phyloP scores from a whole-genome alignment of 2,113 vertebrate genomes.

The Marmota monax region DNA sequence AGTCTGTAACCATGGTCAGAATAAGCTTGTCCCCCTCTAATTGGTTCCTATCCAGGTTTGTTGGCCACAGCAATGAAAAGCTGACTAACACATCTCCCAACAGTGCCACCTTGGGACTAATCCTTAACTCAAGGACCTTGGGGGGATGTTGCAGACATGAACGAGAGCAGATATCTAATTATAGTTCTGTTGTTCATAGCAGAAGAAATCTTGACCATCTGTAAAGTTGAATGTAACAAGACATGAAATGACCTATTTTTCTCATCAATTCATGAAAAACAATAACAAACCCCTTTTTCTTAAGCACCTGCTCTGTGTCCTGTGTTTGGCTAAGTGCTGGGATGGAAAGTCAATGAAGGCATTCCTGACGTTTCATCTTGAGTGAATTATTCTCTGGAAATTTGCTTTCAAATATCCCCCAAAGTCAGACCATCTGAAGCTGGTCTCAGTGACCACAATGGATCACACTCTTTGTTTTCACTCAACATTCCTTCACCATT shows the following conservation, averaged over 20 bases:
- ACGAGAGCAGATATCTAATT: background rate
- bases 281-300: background rate
- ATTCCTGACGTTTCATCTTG: slow-evolving; percentile 18
- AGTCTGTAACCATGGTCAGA: too few species aligned
- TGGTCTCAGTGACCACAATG: background rate
- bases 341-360: background rate
- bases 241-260: background rate
- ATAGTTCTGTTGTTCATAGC: background rate
- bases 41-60: too few species aligned
- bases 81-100: background rate
- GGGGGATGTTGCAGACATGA: background rate
- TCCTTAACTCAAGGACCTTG: background rate
- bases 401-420: slow-evolving; percentile 27
- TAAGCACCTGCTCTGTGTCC: background rate
- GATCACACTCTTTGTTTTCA: background rate
- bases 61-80: too few species aligned
- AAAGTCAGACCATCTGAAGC: background rate
- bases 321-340: background rate
- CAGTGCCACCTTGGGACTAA: too few species aligned
- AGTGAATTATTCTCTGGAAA: slow-evolving; percentile 30
- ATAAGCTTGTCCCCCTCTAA: too few species aligned
- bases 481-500: background rate
- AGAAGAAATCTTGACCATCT: background rate
- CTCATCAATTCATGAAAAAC: slow-evolving; percentile 35
- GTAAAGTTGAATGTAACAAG: background rate